phyloP scores from a whole-genome alignment of 2,888 invertebrate genomes.

The Pristionchus mayeri region DNA sequence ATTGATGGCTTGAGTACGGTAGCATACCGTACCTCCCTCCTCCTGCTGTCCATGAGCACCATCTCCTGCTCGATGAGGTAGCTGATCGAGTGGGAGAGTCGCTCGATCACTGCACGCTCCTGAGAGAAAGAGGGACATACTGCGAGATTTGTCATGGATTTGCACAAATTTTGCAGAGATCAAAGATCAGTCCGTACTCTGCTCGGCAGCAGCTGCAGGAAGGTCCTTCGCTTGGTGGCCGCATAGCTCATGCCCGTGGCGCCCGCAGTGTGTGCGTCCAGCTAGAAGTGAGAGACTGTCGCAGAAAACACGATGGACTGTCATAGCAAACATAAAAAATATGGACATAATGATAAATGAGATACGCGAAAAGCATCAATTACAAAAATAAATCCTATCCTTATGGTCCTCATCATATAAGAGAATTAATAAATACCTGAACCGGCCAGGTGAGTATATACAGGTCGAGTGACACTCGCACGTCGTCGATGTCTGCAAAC shows the following conservation, averaged over 20 bases:
- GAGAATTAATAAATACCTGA: neutral
- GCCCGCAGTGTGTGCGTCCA: neutral
- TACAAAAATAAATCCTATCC: neutral
- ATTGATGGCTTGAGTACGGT: neutral
- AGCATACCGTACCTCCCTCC: slow-evolving; percentile 31
- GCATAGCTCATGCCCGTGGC: slow-evolving; percentile 30
- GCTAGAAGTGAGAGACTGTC: neutral
- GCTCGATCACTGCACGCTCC: slow-evolving; percentile 42
- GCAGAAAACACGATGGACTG: neutral
- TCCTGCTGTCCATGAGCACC: slow-evolving; percentile 47
- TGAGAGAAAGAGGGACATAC: no score
- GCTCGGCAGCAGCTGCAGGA: slow-evolving; percentile 44
- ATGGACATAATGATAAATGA: neutral
- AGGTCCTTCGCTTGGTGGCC: slow-evolving; percentile 31
- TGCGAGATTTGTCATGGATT: no score
- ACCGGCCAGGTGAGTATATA: slow-evolving; percentile 64
- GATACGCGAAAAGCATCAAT: neutral
- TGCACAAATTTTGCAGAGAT: neutral
- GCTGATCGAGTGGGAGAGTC: slow-evolving; percentile 30
- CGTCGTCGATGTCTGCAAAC: slow-evolving; percentile 51
- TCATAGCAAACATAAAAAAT: neutral
- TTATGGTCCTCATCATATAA: neutral
- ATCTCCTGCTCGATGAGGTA: slow-evolving; percentile 50
- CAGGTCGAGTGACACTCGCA: slow-evolving; percentile 57
- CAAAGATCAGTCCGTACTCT: neutral